phyloP scores from a whole-genome alignment of 2,888 invertebrate genomes.

The Athripsodes cinereus region DNA sequence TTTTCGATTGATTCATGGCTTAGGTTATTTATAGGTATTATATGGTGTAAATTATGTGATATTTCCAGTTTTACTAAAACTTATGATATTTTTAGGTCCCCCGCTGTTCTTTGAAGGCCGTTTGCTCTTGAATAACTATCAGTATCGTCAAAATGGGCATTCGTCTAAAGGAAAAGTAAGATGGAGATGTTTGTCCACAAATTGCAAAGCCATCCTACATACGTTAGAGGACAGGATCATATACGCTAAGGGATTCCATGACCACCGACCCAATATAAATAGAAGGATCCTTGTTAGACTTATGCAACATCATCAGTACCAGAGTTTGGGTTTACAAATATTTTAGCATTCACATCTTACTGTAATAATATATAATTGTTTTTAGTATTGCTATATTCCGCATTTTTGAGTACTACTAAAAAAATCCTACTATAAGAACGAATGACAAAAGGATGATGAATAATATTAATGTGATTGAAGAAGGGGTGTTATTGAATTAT shows the following conservation, averaged over 20 bases:
- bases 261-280: constrained; percentile 18
- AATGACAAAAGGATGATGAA: too few relatives aligned
- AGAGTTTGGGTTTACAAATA: neutral
- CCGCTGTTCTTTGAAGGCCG: constrained; percentile 1
- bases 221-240: constrained; percentile 31
- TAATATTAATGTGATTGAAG: too few relatives aligned
- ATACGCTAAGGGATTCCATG: constrained; percentile 23
- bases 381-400: too few relatives aligned
- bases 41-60: too few relatives aligned
- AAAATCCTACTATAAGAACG: too few relatives aligned
- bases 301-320: neutral
- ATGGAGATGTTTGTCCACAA: constrained; percentile 4
- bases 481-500: too few relatives aligned
- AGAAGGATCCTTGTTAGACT: neutral
- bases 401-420: too few relatives aligned
- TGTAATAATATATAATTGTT: too few relatives aligned
- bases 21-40: too few relatives aligned
- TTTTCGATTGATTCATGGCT: too few relatives aligned
- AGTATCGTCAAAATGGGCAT: constrained; percentile 1
- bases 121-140: neutral
- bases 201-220: constrained; percentile 32
- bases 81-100: neutral
- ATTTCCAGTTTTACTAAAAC: too few relatives aligned
- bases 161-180: neutral
- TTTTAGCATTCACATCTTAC: neutral